Evolutionary conservation across 2,888 invertebrate species (phyloP).

Genomic region (Pharmacophagus antenor): DNA sequence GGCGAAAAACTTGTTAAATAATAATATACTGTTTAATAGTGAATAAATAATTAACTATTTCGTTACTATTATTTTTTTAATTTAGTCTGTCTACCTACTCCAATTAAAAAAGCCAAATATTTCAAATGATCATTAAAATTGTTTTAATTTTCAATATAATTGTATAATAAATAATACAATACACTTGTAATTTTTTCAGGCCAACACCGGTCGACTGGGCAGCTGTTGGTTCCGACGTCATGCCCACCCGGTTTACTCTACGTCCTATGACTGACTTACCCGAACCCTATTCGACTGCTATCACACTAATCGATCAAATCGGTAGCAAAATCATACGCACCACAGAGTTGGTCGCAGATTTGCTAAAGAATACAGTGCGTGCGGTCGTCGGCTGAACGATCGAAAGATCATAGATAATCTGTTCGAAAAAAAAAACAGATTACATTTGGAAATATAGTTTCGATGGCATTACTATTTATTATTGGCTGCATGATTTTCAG

Average conservation of each 20-base stretch:
- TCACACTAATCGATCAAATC: constrained; percentile 73
- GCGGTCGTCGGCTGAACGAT: constrained; percentile 62
- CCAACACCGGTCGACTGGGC: constrained; percentile 57
- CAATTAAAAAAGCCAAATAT: no score
- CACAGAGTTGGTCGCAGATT: constrained; percentile 70
- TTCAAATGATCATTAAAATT: neutral
- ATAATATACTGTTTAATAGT: no score
- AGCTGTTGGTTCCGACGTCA: constrained; percentile 48
- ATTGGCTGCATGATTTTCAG: constrained; percentile 3
- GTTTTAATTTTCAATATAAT: neutral
- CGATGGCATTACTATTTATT: constrained; percentile 16
- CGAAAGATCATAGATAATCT: neutral
- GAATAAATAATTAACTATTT: no score
- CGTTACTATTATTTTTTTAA: no score
- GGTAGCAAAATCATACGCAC: constrained; percentile 74
- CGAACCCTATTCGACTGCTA: constrained; percentile 61
- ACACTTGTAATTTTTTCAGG: constrained; percentile 46
- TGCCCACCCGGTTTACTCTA: constrained; percentile 58
- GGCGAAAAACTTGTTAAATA: no score
- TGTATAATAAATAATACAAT: neutral
- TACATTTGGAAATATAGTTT: neutral
- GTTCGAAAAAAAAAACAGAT: constrained; percentile 13
- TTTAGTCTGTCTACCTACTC: no score
- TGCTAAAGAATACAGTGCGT: constrained; percentile 69
- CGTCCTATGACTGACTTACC: constrained; percentile 53